phyloP scores from a whole-genome alignment of 2,797 vertebrate species.

The Gadopsis bispinosus region DNA sequence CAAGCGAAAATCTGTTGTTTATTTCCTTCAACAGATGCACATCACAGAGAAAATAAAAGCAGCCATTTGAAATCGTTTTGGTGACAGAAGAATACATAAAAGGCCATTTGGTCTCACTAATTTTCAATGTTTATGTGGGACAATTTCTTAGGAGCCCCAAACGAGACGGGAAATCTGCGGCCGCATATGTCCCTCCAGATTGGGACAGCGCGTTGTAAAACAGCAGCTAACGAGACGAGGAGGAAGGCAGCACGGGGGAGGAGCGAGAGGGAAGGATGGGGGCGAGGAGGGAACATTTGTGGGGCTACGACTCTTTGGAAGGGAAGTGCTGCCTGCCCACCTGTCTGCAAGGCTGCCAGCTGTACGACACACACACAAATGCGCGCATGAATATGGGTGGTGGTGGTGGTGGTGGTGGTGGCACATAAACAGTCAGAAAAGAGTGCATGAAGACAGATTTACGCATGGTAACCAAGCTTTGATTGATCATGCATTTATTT shows the following conservation, averaged over 20 bases:
- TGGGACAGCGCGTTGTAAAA: constrained; percentile 69
- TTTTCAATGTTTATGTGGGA: constrained; percentile 79
- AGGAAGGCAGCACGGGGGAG: constrained; percentile 40
- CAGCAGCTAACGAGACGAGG: constrained; percentile 75
- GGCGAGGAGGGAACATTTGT: constrained; percentile 73
- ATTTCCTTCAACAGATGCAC: constrained; percentile 76
- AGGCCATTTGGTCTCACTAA: constrained; percentile 79
- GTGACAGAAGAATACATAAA: constrained; percentile 81
- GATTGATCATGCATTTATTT: constrained; percentile 9
- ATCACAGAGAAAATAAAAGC: constrained; percentile 72
- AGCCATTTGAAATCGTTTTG: constrained; percentile 62
- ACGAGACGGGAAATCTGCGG: constrained; percentile 34
- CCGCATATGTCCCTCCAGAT: constrained; percentile 82
- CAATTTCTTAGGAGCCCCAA: constrained; percentile 73
- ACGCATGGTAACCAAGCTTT: constrained; percentile 19
- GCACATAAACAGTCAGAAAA: constrained; percentile 33
- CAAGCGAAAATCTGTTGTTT: constrained; percentile 63
- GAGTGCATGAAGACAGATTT: constrained; percentile 37
- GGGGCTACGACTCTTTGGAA: constrained; percentile 79
- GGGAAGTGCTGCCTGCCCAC: constrained; percentile 78
- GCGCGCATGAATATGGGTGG: constrained; percentile 37
- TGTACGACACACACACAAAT: constrained; percentile 52
- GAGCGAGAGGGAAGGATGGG: constrained; percentile 33
- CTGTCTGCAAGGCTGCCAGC: constrained; percentile 82
- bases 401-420: constrained; percentile 3